Conservation (phyloP, 2,888 invertebrate genomes). For the Agrilus mali region DNA sequence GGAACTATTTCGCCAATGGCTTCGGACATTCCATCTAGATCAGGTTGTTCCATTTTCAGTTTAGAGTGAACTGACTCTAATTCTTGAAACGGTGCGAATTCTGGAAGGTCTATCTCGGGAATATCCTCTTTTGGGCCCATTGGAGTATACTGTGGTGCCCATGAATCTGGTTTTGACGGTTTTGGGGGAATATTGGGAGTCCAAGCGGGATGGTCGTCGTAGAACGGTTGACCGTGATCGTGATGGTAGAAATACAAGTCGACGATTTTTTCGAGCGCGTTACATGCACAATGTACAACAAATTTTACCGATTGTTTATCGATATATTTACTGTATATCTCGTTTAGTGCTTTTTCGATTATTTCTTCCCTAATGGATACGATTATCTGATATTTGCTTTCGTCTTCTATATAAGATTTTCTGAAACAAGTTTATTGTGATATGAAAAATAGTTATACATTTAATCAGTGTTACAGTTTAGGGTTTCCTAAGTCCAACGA, state of each 20-base stretch:
- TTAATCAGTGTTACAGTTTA: neutral
- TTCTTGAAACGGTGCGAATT: too few species aligned
- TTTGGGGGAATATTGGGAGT: slow-evolving; percentile 2
- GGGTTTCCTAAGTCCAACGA: too few species aligned
- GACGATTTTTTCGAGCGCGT: slow-evolving; percentile 36
- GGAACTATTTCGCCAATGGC: too few species aligned
- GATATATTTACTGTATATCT: slow-evolving; percentile 33
- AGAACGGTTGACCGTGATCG: slow-evolving; percentile 39
- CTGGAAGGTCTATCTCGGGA: too few species aligned
- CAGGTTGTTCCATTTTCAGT: too few species aligned
- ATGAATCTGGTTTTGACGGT: slow-evolving; percentile 7
- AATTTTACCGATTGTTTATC: slow-evolving; percentile 31
- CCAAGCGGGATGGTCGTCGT: slow-evolving; percentile 13
- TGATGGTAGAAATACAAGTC: slow-evolving; percentile 38
- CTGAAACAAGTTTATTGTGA: slow-evolving; percentile 3
- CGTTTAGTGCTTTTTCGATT: slow-evolving; percentile 28
- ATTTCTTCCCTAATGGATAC: slow-evolving; percentile 38
- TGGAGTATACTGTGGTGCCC: slow-evolving; percentile 4
- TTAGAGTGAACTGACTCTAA: too few species aligned
- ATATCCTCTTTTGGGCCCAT: slow-evolving; percentile 1
- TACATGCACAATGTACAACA: slow-evolving; percentile 33
- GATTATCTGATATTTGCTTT: slow-evolving; percentile 34
- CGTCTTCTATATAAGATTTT: slow-evolving; percentile 34
- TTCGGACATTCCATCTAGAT: too few species aligned
- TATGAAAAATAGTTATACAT: neutral